Conservation (phyloP, 2,888 invertebrate genomes). For the Drosophila imparisetae region DNA sequence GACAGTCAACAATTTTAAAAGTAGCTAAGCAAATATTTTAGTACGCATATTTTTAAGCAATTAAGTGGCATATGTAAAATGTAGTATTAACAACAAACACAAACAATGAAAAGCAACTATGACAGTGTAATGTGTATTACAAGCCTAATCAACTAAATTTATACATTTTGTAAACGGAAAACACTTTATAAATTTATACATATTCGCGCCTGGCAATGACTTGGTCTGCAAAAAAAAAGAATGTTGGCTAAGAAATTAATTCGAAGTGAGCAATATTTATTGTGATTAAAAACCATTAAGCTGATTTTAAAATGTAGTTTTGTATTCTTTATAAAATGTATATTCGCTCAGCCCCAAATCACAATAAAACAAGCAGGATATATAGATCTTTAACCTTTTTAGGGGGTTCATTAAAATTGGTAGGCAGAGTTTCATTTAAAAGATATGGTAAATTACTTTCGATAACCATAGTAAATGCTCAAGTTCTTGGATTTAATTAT, state of each 20-base stretch:
- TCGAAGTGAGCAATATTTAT: slow-evolving; percentile 70
- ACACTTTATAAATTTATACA: slow-evolving; percentile 23
- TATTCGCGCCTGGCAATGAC: slow-evolving; percentile 21
- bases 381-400: background rate
- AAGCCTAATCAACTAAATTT: slow-evolving; percentile 42
- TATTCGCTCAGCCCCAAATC: background rate
- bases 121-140: slow-evolving; percentile 19
- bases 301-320: slow-evolving; percentile 15
- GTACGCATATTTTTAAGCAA: slow-evolving; percentile 49
- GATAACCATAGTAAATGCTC: background rate
- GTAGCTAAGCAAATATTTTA: slow-evolving; percentile 41
- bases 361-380: background rate
- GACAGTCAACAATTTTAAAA: slow-evolving; percentile 25
- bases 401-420: background rate
- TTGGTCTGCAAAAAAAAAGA: slow-evolving; percentile 33
- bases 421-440: background rate
- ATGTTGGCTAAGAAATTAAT: slow-evolving; percentile 44
- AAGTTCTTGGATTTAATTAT: background rate
- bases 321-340: background rate
- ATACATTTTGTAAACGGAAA: slow-evolving; percentile 43
- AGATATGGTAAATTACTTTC: background rate
- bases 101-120: slow-evolving; percentile 9
- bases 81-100: slow-evolving; percentile 27
- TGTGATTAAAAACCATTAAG: slow-evolving; percentile 60
- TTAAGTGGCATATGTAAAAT: slow-evolving; percentile 46